Evolutionary conservation across 2,113 vertebrate genomes (phyloP), one percentile per base, ranked within the genome.

Genomic region (Forbesichthys agassizii): DNA sequence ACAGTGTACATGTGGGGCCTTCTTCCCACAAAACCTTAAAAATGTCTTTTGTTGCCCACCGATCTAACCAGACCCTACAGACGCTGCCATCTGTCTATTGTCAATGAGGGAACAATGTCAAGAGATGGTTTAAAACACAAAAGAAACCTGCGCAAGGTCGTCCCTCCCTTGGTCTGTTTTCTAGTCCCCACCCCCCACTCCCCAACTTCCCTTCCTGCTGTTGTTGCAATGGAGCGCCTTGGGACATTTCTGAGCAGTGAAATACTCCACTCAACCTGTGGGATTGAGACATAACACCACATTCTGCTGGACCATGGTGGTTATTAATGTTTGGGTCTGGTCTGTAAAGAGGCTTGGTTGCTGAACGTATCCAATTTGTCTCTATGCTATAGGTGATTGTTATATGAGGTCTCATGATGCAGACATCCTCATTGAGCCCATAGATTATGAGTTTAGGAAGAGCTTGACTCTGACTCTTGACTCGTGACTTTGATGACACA

Each of bases 221-320:
- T 84, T 85, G 82, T 82, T 71, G 56, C 61, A 64, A 61, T 48
- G 11, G 65, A 13, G 75, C 77, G 82, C 87, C 84, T 81, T 65
- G 62, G 76, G 60, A 77, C 86, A 87, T 91, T 89, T 89, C 82
- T 71, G 77, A 48, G 64, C 79, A 67, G 83, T 48, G 70, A 77
- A 85, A 83, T 70, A 69, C 66, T 72, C 64, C 52, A 63, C 82
- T 83, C 76, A 75, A 74, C 72, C 77, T 71, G 63, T 64, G 67
- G 76, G 74, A 81, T 64, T 14, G 68, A 92, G 88, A 91, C 86
- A 90, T 87, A 92, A 90, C 88, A 83, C 78, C 87, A 83, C 54
- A 73, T 77, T 74, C 53, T n/a, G 69, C 74, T n/a, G 52, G 66
- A 66, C 69, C 62, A 33, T 53, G 36, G 58, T 63, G 61, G 48